A percentile compares a stretch with the other conserved stretches of the same genome.
These are phyloP conservation scores for Drosophila barbarae DNA, from an alignment of 2,888 invertebrate species.

Conservation along the genomic window DNA sequence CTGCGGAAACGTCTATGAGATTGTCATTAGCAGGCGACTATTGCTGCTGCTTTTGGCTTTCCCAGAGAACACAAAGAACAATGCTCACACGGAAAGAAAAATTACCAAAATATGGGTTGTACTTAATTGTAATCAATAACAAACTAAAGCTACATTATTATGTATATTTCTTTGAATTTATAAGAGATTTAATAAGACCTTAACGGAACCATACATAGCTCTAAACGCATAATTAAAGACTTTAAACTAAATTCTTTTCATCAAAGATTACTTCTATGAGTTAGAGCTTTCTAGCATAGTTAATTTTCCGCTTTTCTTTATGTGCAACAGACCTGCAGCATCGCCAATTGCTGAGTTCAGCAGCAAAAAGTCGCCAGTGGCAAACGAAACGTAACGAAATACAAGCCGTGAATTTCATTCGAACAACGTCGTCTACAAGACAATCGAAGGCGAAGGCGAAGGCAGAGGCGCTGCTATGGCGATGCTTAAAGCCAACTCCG, in stretches of 20 bases:
- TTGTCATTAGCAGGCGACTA: constrained; percentile 69
- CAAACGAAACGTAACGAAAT: constrained; percentile 65
- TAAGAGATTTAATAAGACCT: not conserved
- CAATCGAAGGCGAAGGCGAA: constrained; percentile 74
- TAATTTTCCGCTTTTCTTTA: constrained; percentile 14
- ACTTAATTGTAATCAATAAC: too few species aligned
- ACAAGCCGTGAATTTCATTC: constrained; percentile 79
- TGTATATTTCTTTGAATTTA: not conserved
- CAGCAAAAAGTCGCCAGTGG: constrained; percentile 46
- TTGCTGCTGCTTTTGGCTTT: constrained; percentile 48
- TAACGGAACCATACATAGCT: too few species aligned
- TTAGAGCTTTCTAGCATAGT: not conserved
- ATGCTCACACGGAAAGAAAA: constrained; percentile 40
- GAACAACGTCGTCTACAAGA: constrained; percentile 79
- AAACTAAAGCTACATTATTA: too few species aligned
- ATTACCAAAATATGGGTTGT: not conserved
- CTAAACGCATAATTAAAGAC: not conserved
- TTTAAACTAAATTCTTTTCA: too few species aligned
- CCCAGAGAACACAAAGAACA: constrained; percentile 49
- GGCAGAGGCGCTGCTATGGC: constrained; percentile 41
- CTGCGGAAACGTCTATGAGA: constrained; percentile 75
- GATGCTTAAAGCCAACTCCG: constrained; percentile 45
- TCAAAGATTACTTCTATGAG: not conserved
- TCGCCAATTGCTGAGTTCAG: constrained; percentile 28
- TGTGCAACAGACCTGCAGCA: constrained; percentile 27